These are phyloP conservation scores for Sceloporus tristichus DNA, from an alignment of 2,113 vertebrate genomes.

Conservation along the genomic window DNA sequence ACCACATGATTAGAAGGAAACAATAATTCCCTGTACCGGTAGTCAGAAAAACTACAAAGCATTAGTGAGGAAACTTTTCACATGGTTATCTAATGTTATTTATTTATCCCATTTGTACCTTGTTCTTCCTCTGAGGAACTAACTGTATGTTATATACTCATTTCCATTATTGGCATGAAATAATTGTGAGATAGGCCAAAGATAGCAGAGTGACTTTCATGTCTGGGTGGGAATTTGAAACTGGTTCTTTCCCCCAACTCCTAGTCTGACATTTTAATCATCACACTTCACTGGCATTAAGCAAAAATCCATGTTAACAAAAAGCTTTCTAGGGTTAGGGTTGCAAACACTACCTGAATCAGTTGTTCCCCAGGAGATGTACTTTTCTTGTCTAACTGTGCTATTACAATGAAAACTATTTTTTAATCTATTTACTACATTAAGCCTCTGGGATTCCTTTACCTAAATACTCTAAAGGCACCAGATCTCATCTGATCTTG, in stretches of 20 bases:
- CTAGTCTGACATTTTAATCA: not conserved
- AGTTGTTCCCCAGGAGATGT: not conserved
- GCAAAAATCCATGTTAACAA: not conserved
- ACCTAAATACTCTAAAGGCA: too few relatives aligned
- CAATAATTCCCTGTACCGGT: not conserved
- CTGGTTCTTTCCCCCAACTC: not conserved
- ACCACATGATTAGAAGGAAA: not conserved
- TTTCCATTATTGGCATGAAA: not conserved
- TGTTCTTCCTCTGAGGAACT: not conserved
- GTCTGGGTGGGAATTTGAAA: not conserved
- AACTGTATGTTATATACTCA: not conserved
- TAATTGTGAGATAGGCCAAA: not conserved
- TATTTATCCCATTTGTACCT: not conserved
- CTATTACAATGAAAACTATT: not conserved
- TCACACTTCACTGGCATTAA: not conserved
- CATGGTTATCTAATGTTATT: not conserved
- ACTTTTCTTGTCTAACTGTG: not conserved
- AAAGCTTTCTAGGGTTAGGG: not conserved
- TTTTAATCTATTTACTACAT: not conserved
- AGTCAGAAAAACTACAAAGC: not conserved
- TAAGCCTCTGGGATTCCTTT: not conserved
- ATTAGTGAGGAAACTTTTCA: not conserved
- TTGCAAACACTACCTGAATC: not conserved
- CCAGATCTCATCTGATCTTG: too few relatives aligned
- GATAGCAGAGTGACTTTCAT: not conserved